These are phyloP conservation scores for Oryzaephilus surinamensis DNA, from an alignment of 1,140 invertebrate species.

Conservation along the genomic window DNA sequence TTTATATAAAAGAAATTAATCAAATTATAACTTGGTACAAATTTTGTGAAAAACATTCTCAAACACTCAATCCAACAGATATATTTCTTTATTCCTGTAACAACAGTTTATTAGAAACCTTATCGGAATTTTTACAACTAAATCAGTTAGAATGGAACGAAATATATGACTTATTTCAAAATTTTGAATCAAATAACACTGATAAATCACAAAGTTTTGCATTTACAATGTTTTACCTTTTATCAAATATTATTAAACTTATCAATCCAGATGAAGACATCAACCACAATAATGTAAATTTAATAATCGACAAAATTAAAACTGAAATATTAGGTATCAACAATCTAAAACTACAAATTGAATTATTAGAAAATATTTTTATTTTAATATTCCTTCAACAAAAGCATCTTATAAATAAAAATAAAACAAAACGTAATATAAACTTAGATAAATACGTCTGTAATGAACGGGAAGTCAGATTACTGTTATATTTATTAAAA, in stretches of 20 bases:
- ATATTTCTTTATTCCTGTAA: slow-evolving; percentile 14
- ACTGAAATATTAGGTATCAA: slow-evolving; percentile 15
- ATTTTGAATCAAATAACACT: slow-evolving; percentile 2
- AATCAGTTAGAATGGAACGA: slow-evolving; percentile 10
- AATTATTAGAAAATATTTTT: slow-evolving; percentile 30
- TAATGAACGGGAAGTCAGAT: slow-evolving; percentile 22
- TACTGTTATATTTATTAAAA: slow-evolving; percentile 26
- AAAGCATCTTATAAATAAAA: slow-evolving; percentile 13
- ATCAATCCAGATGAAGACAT: slow-evolving; percentile 14
- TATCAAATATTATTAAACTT: slow-evolving; percentile 20
- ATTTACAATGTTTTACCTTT: slow-evolving; percentile 17
- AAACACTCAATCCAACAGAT: slow-evolving; percentile 6
- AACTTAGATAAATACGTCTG: slow-evolving; percentile 19
- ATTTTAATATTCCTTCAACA: slow-evolving; percentile 22
- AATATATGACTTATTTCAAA: slow-evolving; percentile 7
- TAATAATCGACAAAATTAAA: slow-evolving; percentile 18
- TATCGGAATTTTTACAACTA: slow-evolving; percentile 16
- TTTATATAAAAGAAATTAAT: slow-evolving; percentile 18
- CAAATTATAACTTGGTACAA: slow-evolving; percentile 16
- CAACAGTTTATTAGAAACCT: slow-evolving; percentile 13
- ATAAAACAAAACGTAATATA: slow-evolving; percentile 8
- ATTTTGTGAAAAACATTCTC: slow-evolving; percentile 14
- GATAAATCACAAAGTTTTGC: slow-evolving; percentile 9
- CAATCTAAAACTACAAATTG: slow-evolving; percentile 23
- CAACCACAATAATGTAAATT: slow-evolving; percentile 13